phyloP scores from a whole-genome alignment of 2,888 invertebrate species.

The Xestobium rufovillosum region DNA sequence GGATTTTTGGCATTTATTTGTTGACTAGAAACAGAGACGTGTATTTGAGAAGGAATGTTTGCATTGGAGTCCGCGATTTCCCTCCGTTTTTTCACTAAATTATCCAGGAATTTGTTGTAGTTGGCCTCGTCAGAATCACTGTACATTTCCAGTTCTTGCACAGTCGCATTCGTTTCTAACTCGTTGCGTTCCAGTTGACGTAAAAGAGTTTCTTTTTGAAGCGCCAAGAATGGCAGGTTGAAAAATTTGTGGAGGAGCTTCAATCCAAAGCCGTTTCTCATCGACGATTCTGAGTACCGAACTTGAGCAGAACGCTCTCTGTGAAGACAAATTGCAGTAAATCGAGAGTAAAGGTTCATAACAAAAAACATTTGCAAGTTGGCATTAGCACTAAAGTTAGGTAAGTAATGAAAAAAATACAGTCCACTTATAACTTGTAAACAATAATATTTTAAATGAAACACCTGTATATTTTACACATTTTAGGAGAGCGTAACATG shows the following conservation, averaged over 20 bases:
- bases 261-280: slow-evolving; percentile 93
- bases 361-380: background rate
- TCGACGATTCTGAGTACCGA: slow-evolving; percentile 85
- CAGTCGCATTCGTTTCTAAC: slow-evolving; percentile 69
- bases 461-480: slow-evolving; percentile 43
- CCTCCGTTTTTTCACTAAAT: slow-evolving; percentile 64
- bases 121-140: slow-evolving; percentile 71
- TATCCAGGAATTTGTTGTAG: slow-evolving; percentile 67
- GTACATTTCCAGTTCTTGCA: slow-evolving; percentile 67
- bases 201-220: slow-evolving; percentile 78
- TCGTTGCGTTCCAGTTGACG: slow-evolving; percentile 80
- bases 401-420: too few relatives aligned
- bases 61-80: slow-evolving; percentile 61
- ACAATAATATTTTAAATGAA: slow-evolving; percentile 20
- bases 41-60: slow-evolving; percentile 41
- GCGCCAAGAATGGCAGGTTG: slow-evolving; percentile 85
- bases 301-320: slow-evolving; percentile 56
- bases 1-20: slow-evolving; percentile 43
- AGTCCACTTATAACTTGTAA: too few relatives aligned
- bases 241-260: slow-evolving; percentile 90
- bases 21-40: slow-evolving; percentile 41
- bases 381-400: background rate
- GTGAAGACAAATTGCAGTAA: slow-evolving; percentile 12
- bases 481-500: too few relatives aligned
- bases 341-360: too few relatives aligned